A percentile compares a stretch with the other conserved stretches of the same genome.
These are phyloP conservation scores for Parus major DNA, from an alignment of 2,113 vertebrate genomes.

Conservation along the genomic window DNA sequence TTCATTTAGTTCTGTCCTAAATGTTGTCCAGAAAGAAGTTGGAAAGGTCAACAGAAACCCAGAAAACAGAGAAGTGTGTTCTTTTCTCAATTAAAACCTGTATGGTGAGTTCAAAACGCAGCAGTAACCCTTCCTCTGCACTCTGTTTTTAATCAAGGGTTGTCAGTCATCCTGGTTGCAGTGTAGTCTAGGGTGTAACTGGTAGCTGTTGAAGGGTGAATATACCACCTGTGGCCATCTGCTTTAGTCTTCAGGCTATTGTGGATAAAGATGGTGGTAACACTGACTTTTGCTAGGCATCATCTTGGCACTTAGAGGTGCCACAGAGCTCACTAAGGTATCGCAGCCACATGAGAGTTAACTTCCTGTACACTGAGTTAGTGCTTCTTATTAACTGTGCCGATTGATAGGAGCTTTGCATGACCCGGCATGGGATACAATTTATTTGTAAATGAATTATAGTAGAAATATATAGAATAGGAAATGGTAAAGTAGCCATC, in stretches of 20 bases:
- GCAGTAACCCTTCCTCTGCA: not conserved
- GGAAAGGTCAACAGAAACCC: not conserved
- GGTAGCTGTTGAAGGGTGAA: not conserved
- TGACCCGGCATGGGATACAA: not conserved
- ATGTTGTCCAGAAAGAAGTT: not conserved
- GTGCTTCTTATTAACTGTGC: not conserved
- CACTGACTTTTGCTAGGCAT: not conserved
- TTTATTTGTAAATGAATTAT: not conserved
- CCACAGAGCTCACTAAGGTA: not conserved
- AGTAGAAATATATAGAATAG: not conserved
- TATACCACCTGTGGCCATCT: not conserved
- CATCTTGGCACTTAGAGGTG: not conserved
- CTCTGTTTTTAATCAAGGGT: not conserved
- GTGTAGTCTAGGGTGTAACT: not conserved
- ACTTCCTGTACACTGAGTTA: not conserved
- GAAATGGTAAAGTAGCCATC: not conserved
- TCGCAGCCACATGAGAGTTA: not conserved
- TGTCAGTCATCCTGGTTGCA: not conserved
- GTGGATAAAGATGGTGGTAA: not conserved
- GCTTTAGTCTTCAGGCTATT: not conserved
- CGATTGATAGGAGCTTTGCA: not conserved
- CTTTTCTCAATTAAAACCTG: not conserved
- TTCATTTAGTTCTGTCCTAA: not conserved
- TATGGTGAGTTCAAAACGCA: not conserved
- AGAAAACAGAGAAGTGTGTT: not conserved